A percentile compares a stretch with the other conserved stretches of the same genome.
Evolutionary conservation across 2,797 vertebrate species (phyloP).

Genomic region (Balearica regulorum): DNA sequence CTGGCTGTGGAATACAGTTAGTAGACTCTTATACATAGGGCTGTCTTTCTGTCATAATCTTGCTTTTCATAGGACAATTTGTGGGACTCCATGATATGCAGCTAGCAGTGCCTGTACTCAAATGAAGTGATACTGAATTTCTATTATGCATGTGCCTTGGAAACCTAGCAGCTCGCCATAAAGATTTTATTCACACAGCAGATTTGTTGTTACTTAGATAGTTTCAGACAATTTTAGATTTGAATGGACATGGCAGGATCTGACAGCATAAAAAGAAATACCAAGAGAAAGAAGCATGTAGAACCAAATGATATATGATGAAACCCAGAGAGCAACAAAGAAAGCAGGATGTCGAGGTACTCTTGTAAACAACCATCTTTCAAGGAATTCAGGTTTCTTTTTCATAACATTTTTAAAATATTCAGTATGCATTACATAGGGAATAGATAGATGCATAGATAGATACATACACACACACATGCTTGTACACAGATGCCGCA

Average conservation of each 20-base stretch:
- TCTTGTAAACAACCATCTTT: conserved; percentile 64
- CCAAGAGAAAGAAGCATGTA: conserved; percentile 67
- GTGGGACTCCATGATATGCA: conserved; percentile 72
- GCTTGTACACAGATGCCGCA: background rate
- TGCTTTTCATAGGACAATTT: conserved; percentile 72
- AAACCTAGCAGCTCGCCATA: conserved; percentile 76
- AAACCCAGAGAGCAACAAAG: conserved; percentile 67
- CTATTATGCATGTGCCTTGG: conserved; percentile 77
- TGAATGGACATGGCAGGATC: conserved; percentile 78
- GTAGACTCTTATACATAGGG: conserved; percentile 19
- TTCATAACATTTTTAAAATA: conserved; percentile 60
- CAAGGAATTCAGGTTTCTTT: conserved; percentile 57
- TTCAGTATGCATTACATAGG: conserved; percentile 49
- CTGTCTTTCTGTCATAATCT: conserved; percentile 68
- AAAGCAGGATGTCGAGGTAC: conserved; percentile 47
- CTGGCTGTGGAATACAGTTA: conserved; percentile 56
- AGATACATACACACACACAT: background rate
- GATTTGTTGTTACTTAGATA: conserved; percentile 79
- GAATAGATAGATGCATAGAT: conserved; percentile 52
- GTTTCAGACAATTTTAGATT: conserved; percentile 78
- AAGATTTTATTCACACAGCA: conserved; percentile 80
- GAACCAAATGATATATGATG: conserved; percentile 72
- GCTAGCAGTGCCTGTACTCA: conserved; percentile 63
- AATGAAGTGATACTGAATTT: conserved; percentile 77
- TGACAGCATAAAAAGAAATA: conserved; percentile 76